Conservation (phyloP, 2,888 invertebrate species). For the Eucriotettix oculatus region DNA sequence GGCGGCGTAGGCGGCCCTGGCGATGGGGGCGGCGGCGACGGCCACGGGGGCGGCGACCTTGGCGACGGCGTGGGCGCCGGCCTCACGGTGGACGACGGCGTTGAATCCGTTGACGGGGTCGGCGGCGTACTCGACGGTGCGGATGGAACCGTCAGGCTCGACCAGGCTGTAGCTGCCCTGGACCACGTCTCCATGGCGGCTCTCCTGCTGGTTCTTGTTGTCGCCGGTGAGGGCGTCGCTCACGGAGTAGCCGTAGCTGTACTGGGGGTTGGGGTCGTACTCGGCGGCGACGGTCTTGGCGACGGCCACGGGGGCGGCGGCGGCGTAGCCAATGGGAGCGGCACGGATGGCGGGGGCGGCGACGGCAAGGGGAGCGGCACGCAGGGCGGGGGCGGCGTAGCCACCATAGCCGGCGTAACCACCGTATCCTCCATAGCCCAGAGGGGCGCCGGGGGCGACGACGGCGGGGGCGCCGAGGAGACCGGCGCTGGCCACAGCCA, state of each 20-base stretch:
- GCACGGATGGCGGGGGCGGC: slow-evolving; percentile 7
- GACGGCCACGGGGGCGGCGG: slow-evolving; percentile 17
- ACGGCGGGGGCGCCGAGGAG: slow-evolving; percentile 9
- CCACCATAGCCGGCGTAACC: slow-evolving; percentile 2
- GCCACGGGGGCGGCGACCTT: background rate
- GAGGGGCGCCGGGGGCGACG: slow-evolving; percentile 6
- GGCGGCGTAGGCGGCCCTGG: no score
- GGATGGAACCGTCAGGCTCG: slow-evolving; percentile 1
- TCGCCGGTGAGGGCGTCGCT: slow-evolving; percentile 4
- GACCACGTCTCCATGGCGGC: background rate
- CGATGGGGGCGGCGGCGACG: slow-evolving; percentile 4
- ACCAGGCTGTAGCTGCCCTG: slow-evolving; percentile 5
- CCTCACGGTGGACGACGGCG: slow-evolving; percentile 2
- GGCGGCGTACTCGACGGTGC: slow-evolving; percentile 2
- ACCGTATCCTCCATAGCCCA: slow-evolving; percentile 1
- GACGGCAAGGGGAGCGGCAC: slow-evolving; percentile 4
- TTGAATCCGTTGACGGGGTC: slow-evolving; percentile 3
- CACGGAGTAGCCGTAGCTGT: slow-evolving; percentile 7
- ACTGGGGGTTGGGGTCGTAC: slow-evolving; percentile 5
- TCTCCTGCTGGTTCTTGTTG: slow-evolving; percentile 5
- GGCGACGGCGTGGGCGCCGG: slow-evolving; percentile 1
- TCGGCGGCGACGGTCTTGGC: background rate
- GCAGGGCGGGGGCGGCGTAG: slow-evolving; percentile 6
- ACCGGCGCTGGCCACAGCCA: slow-evolving; percentile 12
- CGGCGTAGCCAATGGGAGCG: slow-evolving; percentile 2